phyloP scores from a whole-genome alignment of 2,888 invertebrate species.

The Sarcophaga carnaria region DNA sequence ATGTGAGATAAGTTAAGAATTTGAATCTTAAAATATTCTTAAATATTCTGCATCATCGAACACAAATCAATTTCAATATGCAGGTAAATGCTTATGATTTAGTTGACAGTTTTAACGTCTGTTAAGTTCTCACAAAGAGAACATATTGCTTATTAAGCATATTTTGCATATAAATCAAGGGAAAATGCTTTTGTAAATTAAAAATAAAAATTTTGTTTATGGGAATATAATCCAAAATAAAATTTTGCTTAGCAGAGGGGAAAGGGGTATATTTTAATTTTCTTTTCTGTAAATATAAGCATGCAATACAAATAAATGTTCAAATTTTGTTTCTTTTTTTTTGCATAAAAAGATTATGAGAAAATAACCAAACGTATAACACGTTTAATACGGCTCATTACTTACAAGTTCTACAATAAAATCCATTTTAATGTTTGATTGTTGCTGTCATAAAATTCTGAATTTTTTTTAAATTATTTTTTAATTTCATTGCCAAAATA shows the following conservation, averaged over 20 bases:
- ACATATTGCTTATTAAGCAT: not conserved
- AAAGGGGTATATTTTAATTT: too few relatives aligned
- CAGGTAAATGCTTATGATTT: constrained; percentile 48
- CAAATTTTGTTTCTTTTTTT: too few relatives aligned
- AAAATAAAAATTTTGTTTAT: too few relatives aligned
- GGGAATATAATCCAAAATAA: too few relatives aligned
- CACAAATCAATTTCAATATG: constrained; percentile 53
- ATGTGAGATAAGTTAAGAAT: not conserved
- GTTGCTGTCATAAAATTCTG: too few relatives aligned
- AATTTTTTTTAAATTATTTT: too few relatives aligned
- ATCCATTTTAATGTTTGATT: not conserved
- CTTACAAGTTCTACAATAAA: constrained; percentile 4
- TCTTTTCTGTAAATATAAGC: too few relatives aligned
- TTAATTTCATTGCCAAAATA: too few relatives aligned
- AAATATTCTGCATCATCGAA: constrained; percentile 53
- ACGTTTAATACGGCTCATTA: constrained; percentile 42
- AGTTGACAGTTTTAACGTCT: constrained; percentile 33
- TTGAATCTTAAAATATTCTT: constrained; percentile 51
- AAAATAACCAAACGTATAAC: not conserved
- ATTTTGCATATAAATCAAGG: too few relatives aligned
- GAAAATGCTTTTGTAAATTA: too few relatives aligned
- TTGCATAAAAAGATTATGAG: not conserved
- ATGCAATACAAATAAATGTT: too few relatives aligned
- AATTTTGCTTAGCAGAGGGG: too few relatives aligned
- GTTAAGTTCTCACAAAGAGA: not conserved